Percentiles rank a stretch among this genome's conserved stretches.
phyloP scores from a whole-genome alignment of 2,797 vertebrate species.

The Chiroxiphia lanceolata region DNA sequence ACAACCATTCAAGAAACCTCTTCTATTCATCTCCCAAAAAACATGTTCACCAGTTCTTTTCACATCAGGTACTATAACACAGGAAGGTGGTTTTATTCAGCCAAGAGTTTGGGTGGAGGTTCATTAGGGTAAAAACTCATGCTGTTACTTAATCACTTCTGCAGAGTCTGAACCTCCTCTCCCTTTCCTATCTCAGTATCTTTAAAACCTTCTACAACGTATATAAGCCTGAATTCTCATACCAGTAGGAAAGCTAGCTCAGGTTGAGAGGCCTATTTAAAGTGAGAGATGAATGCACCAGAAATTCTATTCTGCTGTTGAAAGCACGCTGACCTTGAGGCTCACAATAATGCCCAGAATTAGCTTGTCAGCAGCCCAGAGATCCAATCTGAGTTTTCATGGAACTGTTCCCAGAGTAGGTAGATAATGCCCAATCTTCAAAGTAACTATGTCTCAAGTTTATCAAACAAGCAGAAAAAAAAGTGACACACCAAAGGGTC shows the following conservation, averaged over 20 bases:
- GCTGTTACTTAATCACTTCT: background rate
- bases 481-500: conserved; percentile 53
- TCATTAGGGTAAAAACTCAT: background rate
- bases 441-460: conserved; percentile 66
- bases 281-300: conserved; percentile 38
- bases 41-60: background rate
- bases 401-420: conserved; percentile 62
- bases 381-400: conserved; percentile 65
- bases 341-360: conserved; percentile 58
- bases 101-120: background rate
- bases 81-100: background rate
- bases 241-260: background rate
- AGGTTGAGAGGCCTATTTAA: conserved; percentile 13
- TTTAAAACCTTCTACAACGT: background rate
- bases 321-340: conserved; percentile 53
- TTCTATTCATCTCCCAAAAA: background rate
- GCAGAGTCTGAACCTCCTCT: background rate
- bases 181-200: background rate
- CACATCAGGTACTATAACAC: background rate
- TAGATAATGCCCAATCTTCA: conserved; percentile 58
- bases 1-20: background rate
- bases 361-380: conserved; percentile 61
- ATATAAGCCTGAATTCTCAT: background rate
- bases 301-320: conserved; percentile 56
- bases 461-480: conserved; percentile 50